Evolutionary conservation across 2,888 invertebrate genomes (phyloP).

Genomic region (Cancer borealis): DNA sequence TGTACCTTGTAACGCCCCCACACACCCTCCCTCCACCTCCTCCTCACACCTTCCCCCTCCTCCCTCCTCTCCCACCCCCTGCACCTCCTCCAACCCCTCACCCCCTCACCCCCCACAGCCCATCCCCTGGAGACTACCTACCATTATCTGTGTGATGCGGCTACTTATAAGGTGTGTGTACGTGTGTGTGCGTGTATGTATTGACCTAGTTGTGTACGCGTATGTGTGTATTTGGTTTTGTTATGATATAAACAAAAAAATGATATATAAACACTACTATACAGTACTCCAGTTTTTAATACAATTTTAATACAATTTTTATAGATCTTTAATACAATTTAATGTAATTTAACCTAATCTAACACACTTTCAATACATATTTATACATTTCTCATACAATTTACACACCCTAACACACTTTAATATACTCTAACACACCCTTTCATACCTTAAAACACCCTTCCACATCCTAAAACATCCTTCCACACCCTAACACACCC

Average conservation of each 20-base stretch:
- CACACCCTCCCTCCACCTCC: conserved; percentile 52
- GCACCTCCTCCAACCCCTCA: neutral
- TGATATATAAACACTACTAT: too few relatives aligned
- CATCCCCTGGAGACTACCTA: conserved; percentile 74
- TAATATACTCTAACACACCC: too few relatives aligned
- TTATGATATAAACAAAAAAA: too few relatives aligned
- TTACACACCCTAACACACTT: too few relatives aligned
- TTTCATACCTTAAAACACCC: too few relatives aligned
- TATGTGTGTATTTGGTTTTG: neutral
- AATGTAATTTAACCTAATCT: too few relatives aligned
- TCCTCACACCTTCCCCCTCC: conserved; percentile 53
- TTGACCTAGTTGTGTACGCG: neutral
- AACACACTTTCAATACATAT: too few relatives aligned
- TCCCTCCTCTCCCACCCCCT: neutral
- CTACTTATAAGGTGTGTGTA: conserved; percentile 80
- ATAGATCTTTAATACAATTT: too few relatives aligned
- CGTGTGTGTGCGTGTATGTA: neutral
- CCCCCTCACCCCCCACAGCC: conserved; percentile 49
- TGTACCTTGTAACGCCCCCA: neutral
- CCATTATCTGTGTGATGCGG: conserved; percentile 81
- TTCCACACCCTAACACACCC: too few relatives aligned
- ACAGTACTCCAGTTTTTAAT: too few relatives aligned
- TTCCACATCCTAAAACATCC: neutral
- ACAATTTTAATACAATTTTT: too few relatives aligned
- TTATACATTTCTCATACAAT: too few relatives aligned